Evolutionary conservation across 1,140 invertebrate species (phyloP).

Genomic region (Zaprionus camerounensis): DNA sequence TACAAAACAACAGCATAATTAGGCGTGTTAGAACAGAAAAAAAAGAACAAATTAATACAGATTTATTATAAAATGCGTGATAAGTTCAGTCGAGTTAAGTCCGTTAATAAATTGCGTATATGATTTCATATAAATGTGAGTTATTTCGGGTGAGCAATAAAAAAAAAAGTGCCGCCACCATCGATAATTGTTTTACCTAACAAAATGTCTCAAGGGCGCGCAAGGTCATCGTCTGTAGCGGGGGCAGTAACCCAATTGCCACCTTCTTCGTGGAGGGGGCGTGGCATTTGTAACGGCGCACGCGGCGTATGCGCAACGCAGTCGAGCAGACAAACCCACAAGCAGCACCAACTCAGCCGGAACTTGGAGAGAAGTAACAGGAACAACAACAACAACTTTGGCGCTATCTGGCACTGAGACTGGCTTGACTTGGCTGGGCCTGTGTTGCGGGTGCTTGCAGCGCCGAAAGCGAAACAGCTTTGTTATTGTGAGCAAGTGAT

Average conservation of each 20-base stretch:
- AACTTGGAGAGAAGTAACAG: constrained; percentile 52
- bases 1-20: constrained; percentile 1
- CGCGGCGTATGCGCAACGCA: constrained; percentile 72
- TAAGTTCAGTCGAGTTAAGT: background rate
- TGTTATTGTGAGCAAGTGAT: constrained; percentile 43
- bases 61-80: constrained; percentile 1
- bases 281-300: constrained; percentile 56
- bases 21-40: background rate
- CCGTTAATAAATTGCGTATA: background rate
- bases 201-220: constrained; percentile 69
- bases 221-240: constrained; percentile 64
- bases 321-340: constrained; percentile 21
- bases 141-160: background rate
- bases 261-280: constrained; percentile 1
- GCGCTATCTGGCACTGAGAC: constrained; percentile 36
- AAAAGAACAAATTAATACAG: background rate
- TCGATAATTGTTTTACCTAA: constrained; percentile 33
- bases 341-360: constrained; percentile 62
- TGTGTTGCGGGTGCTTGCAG: constrained; percentile 63
- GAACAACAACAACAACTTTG: constrained; percentile 17
- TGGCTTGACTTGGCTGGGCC: constrained; percentile 35
- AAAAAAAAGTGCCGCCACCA: background rate
- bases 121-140: background rate
- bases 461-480: constrained; percentile 61
- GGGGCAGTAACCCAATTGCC: constrained; percentile 72